Evolutionary conservation across 2,888 invertebrate genomes (phyloP).

Genomic region (Aleiodes alternator): DNA sequence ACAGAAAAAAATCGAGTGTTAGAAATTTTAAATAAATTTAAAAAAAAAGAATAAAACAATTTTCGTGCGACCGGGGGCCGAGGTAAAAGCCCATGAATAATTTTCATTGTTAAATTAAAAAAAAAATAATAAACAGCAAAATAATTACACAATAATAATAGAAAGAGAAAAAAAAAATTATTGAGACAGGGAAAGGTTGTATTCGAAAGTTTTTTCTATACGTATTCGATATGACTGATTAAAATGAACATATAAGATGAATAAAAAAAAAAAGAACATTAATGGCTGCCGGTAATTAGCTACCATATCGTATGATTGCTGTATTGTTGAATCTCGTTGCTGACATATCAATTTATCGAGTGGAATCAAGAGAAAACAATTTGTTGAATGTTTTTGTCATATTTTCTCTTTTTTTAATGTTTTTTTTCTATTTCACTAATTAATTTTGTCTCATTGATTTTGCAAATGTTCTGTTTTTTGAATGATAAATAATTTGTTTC

Average conservation of each 20-base stretch:
- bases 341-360: slow-evolving; percentile 62
- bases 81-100: slow-evolving; percentile 49
- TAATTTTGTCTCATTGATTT: neutral
- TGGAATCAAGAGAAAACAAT: slow-evolving; percentile 7
- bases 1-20: slow-evolving; percentile 33
- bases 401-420: neutral
- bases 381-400: slow-evolving; percentile 13
- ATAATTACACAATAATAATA: slow-evolving; percentile 33
- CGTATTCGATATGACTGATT: slow-evolving; percentile 29
- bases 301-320: slow-evolving; percentile 54
- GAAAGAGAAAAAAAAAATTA: slow-evolving; percentile 4
- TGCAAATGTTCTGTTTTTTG: neutral
- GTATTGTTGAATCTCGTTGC: slow-evolving; percentile 61
- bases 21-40: slow-evolving; percentile 42
- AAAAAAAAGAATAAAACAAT: slow-evolving; percentile 41
- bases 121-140: slow-evolving; percentile 33
- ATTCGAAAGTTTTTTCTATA: slow-evolving; percentile 50
- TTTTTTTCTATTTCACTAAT: neutral
- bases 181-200: slow-evolving; percentile 48
- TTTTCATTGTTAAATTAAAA: slow-evolving; percentile 62
- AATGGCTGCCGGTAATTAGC: slow-evolving; percentile 49
- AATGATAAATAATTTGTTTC: slow-evolving; percentile 5
- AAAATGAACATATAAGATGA: slow-evolving; percentile 26
- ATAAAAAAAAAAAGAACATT: slow-evolving; percentile 34
- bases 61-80: slow-evolving; percentile 53